These are phyloP conservation scores for Cyprinodon tularosa DNA, from an alignment of 2,113 vertebrate species.

Conservation along the genomic window DNA sequence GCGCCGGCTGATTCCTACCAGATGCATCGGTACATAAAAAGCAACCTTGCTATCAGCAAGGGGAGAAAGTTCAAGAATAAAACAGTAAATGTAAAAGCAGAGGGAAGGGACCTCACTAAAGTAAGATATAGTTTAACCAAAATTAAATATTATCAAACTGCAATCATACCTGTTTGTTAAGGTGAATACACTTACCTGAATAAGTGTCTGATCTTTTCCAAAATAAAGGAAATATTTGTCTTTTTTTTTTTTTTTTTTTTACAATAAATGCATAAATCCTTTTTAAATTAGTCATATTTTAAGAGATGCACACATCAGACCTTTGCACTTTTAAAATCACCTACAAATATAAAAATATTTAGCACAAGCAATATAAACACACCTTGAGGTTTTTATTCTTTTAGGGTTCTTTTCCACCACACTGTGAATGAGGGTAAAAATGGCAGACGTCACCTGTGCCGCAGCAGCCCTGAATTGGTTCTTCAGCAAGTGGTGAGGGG, in stretches of 20 bases:
- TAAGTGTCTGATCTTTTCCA: neutral
- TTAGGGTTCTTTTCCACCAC: conserved; percentile 32
- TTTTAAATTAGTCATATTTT: too few relatives aligned
- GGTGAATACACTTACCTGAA: neutral
- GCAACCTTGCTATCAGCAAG: conserved; percentile 15
- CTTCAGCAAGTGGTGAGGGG: conserved; percentile 54
- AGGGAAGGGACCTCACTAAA: neutral
- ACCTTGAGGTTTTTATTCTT: conserved; percentile 1
- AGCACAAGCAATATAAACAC: neutral
- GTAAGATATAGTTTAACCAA: neutral
- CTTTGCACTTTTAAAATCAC: neutral
- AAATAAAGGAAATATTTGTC: neutral
- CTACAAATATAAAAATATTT: neutral
- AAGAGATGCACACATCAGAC: neutral
- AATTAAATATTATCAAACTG: neutral
- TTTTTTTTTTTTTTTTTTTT: too few relatives aligned
- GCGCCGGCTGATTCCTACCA: conserved; percentile 66
- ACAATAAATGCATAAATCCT: too few relatives aligned
- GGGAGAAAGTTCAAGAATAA: neutral
- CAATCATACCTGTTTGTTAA: neutral
- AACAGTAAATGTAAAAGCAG: neutral
- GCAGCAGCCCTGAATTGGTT: conserved; percentile 55
- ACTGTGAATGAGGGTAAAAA: conserved; percentile 44
- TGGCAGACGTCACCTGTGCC: conserved; percentile 63
- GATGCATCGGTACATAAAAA: conserved; percentile 68